Base-by-base conservation (phyloP, 2,888 invertebrate genomes). In the Brachyopa scutellaris region DNA sequence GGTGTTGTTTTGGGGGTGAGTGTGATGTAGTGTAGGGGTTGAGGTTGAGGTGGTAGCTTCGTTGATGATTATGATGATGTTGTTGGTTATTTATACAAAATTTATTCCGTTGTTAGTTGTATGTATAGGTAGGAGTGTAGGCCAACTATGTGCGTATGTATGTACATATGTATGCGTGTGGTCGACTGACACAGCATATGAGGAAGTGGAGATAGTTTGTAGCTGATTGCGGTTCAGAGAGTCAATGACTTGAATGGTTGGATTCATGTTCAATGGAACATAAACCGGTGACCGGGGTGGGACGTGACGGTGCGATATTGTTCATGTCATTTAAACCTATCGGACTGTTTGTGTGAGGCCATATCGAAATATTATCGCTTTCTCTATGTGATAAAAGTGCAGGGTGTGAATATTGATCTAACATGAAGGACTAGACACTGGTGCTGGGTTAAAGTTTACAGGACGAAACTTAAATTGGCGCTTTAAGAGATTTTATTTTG, bases 221-320 rank as follows among this genome's bases (percentile, higher is more conserved):
- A 64, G 62, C 80, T 76, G 80, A 80, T 69, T 80, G 80, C 69
- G 76, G 80, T 80, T 49, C 69, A 69, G 76, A 70, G 80, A 80
- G 80, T 80, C 80, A 80, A 80, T 80, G 80, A 80, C 76, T 80
- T 80, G 80, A 76, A 80, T 62, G 80, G 76, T 64, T 59, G 69
- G 49, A 51, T 80, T 76, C 80, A 49, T 80, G 76, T 76, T 80
- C 69, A 80, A 80, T 80, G 76, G 76, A 76, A 80, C 76, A 80
- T 80, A 47, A 80, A 64, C 69, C 31, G 7, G 40, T 70, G 70
- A 49, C 57, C 64, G 31, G 57, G 13, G 31, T 49, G 47, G 33
- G 49, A 11, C 26, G 53, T 57, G n/a, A 40, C 23, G 38, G 21
- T 13, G 38, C n/a, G 11, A 26, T 66, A 57, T 45, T 47, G 49